Percentiles rank a stretch among this genome's conserved stretches.
Evolutionary conservation across 23 tunicate species (phyloP).

Genomic region (Halocynthia aurantium): DNA sequence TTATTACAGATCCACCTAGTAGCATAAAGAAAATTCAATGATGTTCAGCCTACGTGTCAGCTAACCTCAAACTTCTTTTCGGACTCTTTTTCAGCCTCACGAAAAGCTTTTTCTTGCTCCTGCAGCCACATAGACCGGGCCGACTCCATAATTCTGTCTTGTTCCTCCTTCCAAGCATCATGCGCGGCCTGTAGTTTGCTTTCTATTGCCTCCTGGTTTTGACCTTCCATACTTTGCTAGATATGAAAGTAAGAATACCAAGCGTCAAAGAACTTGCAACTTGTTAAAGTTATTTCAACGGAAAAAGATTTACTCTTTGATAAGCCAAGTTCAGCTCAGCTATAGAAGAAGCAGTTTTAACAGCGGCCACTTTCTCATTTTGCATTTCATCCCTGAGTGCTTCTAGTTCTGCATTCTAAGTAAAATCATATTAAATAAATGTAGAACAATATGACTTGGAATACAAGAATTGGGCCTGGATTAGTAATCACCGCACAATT

Average conservation of each 20-base stretch:
- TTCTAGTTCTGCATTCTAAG: constrained; percentile 59
- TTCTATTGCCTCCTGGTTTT: constrained; percentile 9
- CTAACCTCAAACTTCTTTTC: constrained; percentile 9
- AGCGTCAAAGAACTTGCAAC: too few species aligned
- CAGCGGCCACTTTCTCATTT: constrained; percentile 48
- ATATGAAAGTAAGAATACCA: not conserved
- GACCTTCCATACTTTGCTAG: constrained; percentile 27
- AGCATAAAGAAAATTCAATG: too few species aligned
- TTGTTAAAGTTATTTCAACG: too few species aligned
- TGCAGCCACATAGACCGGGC: constrained; percentile 7
- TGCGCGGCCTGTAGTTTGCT: constrained; percentile 21
- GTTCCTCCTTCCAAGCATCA: constrained; percentile 18
- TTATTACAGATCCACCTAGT: too few species aligned
- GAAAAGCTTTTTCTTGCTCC: not conserved
- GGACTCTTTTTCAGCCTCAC: not conserved
- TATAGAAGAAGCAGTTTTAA: constrained; percentile 54
- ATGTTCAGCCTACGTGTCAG: not conserved
- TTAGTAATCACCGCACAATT: too few species aligned
- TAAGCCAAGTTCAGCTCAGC: constrained; percentile 70
- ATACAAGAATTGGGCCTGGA: too few species aligned
- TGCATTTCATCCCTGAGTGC: constrained; percentile 42
- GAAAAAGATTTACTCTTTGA: constrained; percentile 39
- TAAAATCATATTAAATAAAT: not conserved
- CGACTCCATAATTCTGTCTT: constrained; percentile 11
- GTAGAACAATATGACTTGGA: too few species aligned